Evolutionary conservation across 2,797 vertebrate species (phyloP).

Genomic region (Danio kyathit): DNA sequence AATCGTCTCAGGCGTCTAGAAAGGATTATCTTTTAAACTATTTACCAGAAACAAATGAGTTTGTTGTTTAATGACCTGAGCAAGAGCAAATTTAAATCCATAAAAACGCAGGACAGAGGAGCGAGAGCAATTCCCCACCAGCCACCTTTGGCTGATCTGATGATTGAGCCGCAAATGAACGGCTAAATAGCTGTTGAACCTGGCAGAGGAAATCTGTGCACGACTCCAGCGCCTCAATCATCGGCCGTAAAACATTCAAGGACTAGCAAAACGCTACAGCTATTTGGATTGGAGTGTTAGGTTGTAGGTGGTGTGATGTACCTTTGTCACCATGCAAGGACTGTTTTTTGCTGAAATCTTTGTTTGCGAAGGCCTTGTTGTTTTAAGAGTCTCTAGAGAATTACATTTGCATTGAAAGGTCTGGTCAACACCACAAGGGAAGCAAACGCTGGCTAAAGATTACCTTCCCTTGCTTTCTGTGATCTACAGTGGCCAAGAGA

Average conservation of each 20-base stretch:
- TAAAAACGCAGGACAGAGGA: constrained; percentile 22
- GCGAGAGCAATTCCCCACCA: constrained; percentile 36
- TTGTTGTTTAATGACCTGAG: constrained; percentile 50
- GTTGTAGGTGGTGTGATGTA: constrained; percentile 56
- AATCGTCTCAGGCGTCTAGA: constrained; percentile 16
- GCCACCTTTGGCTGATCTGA: constrained; percentile 73
- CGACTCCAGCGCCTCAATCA: constrained; percentile 75
- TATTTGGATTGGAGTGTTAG: constrained; percentile 76
- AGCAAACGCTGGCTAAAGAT: constrained; percentile 75
- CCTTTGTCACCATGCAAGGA: constrained; percentile 70
- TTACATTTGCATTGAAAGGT: constrained; percentile 77
- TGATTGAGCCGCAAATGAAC: constrained; percentile 74
- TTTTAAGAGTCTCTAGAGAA: constrained; percentile 75
- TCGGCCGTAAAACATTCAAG: constrained; percentile 76
- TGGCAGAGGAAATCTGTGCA: constrained; percentile 63
- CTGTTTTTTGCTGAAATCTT: constrained; percentile 68
- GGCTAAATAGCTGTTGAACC: constrained; percentile 74
- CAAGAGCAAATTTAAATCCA: constrained; percentile 44
- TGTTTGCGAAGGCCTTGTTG: constrained; percentile 73
- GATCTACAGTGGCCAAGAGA: constrained; percentile 76
- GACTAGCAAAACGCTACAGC: constrained; percentile 72
- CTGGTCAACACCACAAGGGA: constrained; percentile 73
- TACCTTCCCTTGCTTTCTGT: constrained; percentile 70
- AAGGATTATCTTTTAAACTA: constrained; percentile 37
- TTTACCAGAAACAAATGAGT: constrained; percentile 47